These are phyloP conservation scores for Anguilla rostrata DNA, from an alignment of 2,113 vertebrate species.

Conservation along the genomic window DNA sequence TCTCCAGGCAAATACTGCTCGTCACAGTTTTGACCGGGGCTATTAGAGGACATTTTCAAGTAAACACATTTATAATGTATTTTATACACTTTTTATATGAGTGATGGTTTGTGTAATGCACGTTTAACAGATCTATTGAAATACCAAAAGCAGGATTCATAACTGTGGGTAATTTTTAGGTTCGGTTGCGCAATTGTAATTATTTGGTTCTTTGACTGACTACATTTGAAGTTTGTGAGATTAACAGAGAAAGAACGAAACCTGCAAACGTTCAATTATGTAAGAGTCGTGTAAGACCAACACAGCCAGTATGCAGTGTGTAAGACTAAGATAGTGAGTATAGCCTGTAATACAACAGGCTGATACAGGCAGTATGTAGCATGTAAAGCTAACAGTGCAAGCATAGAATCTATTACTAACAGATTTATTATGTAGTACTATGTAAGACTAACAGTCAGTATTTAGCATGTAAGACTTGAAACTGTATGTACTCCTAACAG, in stretches of 20 bases:
- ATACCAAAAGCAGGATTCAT: not conserved
- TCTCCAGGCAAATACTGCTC: not conserved
- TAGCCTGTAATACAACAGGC: no score
- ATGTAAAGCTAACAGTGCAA: not conserved
- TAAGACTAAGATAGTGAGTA: no score
- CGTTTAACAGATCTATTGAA: not conserved
- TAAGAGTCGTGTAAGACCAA: no score
- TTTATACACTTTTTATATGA: no score
- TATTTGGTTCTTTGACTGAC: not conserved
- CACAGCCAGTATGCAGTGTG: no score
- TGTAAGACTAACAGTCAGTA: not conserved
- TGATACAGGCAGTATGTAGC: not conserved
- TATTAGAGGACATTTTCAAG: not conserved
- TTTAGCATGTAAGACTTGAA: not conserved
- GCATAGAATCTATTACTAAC: not conserved
- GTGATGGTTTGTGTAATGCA: not conserved
- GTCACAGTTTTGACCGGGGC: not conserved
- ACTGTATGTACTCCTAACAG: not conserved
- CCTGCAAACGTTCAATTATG: no score
- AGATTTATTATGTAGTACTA: not conserved
- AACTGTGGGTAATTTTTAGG: not conserved
- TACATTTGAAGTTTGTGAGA: no score
- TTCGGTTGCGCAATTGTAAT: not conserved
- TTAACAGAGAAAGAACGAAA: no score
- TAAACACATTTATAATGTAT: no score